These are phyloP conservation scores for Thalassaphorura encarpata DNA, from an alignment of 1,140 invertebrate species.

Conservation along the genomic window DNA sequence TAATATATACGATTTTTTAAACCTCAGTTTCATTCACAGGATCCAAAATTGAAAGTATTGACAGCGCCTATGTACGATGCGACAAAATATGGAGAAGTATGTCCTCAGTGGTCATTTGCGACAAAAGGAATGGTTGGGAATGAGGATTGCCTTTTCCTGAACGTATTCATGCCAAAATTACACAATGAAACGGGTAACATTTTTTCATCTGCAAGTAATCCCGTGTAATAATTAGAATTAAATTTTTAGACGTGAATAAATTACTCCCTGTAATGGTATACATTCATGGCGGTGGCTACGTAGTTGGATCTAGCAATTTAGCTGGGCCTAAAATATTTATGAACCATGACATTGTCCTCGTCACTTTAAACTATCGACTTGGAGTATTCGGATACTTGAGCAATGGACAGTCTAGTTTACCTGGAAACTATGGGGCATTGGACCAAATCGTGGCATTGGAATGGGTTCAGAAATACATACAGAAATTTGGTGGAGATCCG, in stretches of 20 bases:
- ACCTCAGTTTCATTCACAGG: too few relatives aligned
- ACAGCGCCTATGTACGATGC: too few relatives aligned
- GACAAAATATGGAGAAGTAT: too few relatives aligned
- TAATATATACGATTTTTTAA: too few relatives aligned
- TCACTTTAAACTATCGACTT: conserved; percentile 38
- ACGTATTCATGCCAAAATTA: conserved; percentile 39
- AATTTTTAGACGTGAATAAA: too few relatives aligned
- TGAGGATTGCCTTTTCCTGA: conserved; percentile 40
- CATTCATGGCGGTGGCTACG: conserved; percentile 28
- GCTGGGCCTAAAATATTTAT: conserved; percentile 9
- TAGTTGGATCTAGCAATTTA: conserved; percentile 2
- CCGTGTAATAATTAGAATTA: too few relatives aligned
- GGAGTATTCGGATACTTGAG: conserved; percentile 18
- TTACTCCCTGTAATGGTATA: conserved; percentile 26
- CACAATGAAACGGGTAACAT: too few relatives aligned
- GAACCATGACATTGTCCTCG: conserved; percentile 35
- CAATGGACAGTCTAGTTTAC: conserved; percentile 1
- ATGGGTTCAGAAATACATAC: conserved; percentile 9
- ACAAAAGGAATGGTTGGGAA: too few relatives aligned
- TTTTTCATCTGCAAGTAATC: too few relatives aligned
- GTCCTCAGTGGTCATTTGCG: too few relatives aligned
- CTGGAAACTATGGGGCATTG: conserved; percentile 13
- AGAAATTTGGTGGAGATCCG: too few relatives aligned
- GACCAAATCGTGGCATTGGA: conserved; percentile 10
- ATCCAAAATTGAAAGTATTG: too few relatives aligned